Evolutionary conservation across 2,113 vertebrate genomes (phyloP).

Genomic region (Hippoglossus stenolepis): DNA sequence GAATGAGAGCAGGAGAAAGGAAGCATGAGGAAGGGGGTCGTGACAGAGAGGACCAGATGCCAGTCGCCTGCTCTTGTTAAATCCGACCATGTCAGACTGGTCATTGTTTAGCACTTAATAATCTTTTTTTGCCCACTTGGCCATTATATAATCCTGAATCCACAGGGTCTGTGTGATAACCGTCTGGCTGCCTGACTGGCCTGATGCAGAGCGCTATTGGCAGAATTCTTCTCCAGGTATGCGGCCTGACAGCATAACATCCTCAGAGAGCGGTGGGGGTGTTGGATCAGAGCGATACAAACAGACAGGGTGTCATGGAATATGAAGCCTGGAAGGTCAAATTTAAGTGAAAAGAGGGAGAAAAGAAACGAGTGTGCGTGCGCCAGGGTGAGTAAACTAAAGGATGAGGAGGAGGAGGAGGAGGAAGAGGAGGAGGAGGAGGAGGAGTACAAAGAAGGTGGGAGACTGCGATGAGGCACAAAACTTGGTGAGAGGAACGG

Average conservation of each 20-base stretch:
- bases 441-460: neutral
- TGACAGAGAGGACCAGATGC: constrained; percentile 23
- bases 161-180: constrained; percentile 41
- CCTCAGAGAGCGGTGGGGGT: constrained; percentile 67
- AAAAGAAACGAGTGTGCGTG: constrained; percentile 21
- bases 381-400: constrained; percentile 36
- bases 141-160: constrained; percentile 45
- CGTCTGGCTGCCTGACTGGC: constrained; percentile 41
- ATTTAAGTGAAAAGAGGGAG: constrained; percentile 58
- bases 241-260: constrained; percentile 58
- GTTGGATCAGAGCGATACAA: constrained; percentile 74
- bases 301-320: constrained; percentile 80
- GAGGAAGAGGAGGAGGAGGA: neutral
- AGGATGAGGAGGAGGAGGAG: neutral
- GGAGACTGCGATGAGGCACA: constrained; percentile 5
- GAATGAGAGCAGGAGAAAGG: neutral
- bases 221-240: constrained; percentile 75
- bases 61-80: constrained; percentile 37
- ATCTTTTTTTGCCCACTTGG: constrained; percentile 33
- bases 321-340: constrained; percentile 72
- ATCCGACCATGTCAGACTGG: constrained; percentile 6
- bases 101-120: constrained; percentile 32
- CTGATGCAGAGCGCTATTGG: constrained; percentile 70
- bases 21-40: neutral
- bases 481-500: constrained; percentile 18